Percentiles rank a stretch among this genome's conserved stretches.
Evolutionary conservation across 53 echinoderm and acorn worm species (phyloP).

Genomic region (Paelopatides confundens): DNA sequence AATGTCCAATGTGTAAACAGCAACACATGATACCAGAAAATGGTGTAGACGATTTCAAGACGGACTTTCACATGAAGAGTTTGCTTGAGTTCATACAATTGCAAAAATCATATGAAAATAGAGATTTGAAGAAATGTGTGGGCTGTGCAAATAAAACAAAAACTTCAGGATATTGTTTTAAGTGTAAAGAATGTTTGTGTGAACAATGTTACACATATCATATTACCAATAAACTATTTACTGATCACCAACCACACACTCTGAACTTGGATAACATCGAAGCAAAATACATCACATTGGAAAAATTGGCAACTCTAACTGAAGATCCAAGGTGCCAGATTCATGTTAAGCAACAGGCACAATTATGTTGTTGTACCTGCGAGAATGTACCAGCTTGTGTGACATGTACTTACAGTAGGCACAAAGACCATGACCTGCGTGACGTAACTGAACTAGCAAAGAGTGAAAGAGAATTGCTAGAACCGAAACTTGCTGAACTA

Average conservation of each 20-base stretch:
- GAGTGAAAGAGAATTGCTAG: background rate
- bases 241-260: background rate
- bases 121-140: background rate
- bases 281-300: background rate
- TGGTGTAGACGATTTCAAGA: background rate
- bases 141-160: background rate
- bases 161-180: conserved; percentile 1
- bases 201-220: background rate
- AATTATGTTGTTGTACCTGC: background rate
- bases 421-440: conserved; percentile 14
- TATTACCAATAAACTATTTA: background rate
- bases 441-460: conserved; percentile 11
- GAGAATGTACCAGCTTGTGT: background rate
- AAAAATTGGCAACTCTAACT: background rate
- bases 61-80: conserved; percentile 5
- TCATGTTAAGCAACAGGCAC: background rate
- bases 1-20: conserved; percentile 9
- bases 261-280: background rate
- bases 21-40: background rate
- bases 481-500: background rate
- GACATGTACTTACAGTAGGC: background rate
- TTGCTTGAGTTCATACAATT: background rate
- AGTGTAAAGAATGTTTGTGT: background rate
- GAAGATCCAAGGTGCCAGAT: background rate
- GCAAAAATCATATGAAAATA: background rate